phyloP scores from a whole-genome alignment of 2,797 vertebrate genomes.

The Labroides dimidiatus region DNA sequence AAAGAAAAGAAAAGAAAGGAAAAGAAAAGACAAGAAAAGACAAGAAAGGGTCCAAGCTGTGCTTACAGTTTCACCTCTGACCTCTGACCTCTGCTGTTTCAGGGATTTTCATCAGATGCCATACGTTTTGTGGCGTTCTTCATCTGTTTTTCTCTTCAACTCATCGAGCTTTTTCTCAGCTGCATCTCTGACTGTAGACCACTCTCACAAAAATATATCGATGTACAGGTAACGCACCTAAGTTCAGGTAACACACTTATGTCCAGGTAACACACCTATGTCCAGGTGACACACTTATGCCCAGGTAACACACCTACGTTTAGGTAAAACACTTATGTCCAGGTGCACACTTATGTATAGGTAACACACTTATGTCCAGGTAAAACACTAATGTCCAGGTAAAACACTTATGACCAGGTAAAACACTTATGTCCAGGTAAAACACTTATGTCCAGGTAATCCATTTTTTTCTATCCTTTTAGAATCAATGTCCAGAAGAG shows the following conservation, averaged over 20 bases:
- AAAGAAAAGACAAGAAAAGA: no score
- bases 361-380: not conserved
- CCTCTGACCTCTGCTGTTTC: constrained; percentile 6
- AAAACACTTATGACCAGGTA: no score
- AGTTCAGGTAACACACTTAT: not conserved
- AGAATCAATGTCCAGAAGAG: constrained; percentile 89
- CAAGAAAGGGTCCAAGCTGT: no score
- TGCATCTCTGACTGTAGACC: constrained; percentile 84
- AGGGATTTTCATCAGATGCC: constrained; percentile 80
- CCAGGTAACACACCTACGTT: not conserved
- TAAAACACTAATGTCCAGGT: no score
- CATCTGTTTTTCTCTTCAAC: constrained; percentile 79
- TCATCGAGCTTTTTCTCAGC: constrained; percentile 82
- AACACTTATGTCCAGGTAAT: no score
- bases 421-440: no score
- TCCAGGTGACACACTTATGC: not conserved
- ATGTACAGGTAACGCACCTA: constrained; percentile 29
- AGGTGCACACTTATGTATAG: not conserved
- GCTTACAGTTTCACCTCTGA: no score
- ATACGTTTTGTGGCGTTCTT: constrained; percentile 78
- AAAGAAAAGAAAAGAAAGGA: no score
- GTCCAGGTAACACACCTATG: constrained; percentile 7
- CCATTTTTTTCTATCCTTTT: constrained; percentile 2
- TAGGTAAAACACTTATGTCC: not conserved
- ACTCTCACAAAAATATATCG: constrained; percentile 62